Evolutionary conservation across 2,888 invertebrate genomes (phyloP), one percentile per base, ranked within the genome.

Genomic region (Melipona bicolor): DNA sequence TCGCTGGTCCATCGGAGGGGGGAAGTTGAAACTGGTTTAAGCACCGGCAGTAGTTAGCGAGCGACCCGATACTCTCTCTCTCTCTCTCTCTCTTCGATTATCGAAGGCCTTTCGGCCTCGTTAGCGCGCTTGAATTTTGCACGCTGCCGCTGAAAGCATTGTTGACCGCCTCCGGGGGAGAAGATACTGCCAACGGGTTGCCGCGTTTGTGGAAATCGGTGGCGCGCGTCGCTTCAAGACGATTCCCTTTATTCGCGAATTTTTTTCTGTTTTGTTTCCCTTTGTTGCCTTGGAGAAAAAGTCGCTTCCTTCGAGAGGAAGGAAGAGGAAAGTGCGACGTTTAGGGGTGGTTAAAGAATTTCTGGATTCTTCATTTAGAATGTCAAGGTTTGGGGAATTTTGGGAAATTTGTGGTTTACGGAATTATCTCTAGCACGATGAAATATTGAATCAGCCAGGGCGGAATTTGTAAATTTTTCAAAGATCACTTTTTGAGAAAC

Each of bases 1-100:
- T 81, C 69, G 81, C 77, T 74, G 77, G 76, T 77, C 74, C 77
- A 68, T 72, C 50, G 27, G 27, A 6, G 19, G 17, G 24, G 17
- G 81, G 50, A 77, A 77, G 79, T 81, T 86, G 71, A 74, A 86
- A 79, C 85, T 65, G 77, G 80, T 79, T 85, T 81, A 76, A 84
- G 75, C 83, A 50, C 70, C 79, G 79, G 65, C 50, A 52, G 74
- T 74, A 79, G 79, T 85, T 83, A 79, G 70, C 52, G 64, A 65
- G 69, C 65, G 43, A 67, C 32, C 19, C 73, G 79, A 84, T 84
- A 79, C 62, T 59, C 50, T 50, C 50, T 50, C 50, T 56, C n/a
- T 56, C 56, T 56, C 75, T 78, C 84, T 69, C 36, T 56, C 75
- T 78, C 84, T 70, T 84, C 77, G 85, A 75, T 84, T 77, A 79